Conservation (phyloP, 2,113 vertebrate species). For the Phoxinus phoxinus region DNA sequence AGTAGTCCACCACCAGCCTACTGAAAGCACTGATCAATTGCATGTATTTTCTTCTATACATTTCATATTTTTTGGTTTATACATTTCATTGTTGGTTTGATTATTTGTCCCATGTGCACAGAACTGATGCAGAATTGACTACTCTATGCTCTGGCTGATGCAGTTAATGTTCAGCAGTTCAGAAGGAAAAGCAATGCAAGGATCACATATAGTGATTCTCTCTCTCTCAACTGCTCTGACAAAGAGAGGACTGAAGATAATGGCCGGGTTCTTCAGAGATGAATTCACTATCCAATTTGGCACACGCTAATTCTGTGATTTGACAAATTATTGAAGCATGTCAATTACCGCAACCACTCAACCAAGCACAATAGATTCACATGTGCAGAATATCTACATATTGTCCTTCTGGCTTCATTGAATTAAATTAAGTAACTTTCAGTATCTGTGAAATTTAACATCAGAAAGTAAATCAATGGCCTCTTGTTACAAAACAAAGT, state of each 20-base stretch:
- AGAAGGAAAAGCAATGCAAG: background rate
- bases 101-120: background rate
- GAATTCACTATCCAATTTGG: slow-evolving; percentile 26
- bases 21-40: background rate
- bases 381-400: background rate
- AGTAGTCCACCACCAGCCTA: background rate
- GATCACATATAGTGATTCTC: background rate
- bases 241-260: background rate
- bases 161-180: background rate
- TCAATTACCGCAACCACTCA: slow-evolving; percentile 27
- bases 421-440: background rate
- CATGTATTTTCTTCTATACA: too few species aligned
- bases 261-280: background rate
- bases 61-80: background rate
- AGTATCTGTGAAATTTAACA: background rate
- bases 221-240: background rate
- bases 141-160: too few species aligned
- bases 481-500: slow-evolving; percentile 14
- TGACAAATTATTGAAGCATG: slow-evolving; percentile 36
- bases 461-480: background rate
- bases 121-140: background rate
- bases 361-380: slow-evolving; percentile 19
- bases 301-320: slow-evolving; percentile 8
- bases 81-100: background rate
- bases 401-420: background rate